Percentiles rank a stretch among this genome's conserved stretches.
Evolutionary conservation across 2,797 vertebrate species (phyloP).

Genomic region (Neoniphon sammara): DNA sequence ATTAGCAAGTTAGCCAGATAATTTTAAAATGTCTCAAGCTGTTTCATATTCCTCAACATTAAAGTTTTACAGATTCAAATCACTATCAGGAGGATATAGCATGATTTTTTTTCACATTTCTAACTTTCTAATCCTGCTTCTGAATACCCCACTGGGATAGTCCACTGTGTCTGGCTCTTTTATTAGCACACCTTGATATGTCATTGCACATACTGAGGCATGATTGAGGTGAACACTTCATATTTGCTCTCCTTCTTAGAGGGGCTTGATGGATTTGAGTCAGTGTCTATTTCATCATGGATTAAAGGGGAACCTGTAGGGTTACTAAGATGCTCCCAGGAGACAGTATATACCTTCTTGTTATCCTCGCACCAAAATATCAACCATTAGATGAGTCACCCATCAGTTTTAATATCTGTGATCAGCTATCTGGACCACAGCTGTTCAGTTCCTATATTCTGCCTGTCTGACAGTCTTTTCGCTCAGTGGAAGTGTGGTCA

Average conservation of each 20-base stretch:
- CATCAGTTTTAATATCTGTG: constrained; percentile 25
- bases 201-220: not conserved
- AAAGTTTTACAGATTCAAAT: no score
- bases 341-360: constrained; percentile 30
- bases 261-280: constrained; percentile 1
- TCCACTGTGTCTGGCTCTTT: no score
- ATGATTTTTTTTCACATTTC: no score
- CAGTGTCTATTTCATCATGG: constrained; percentile 34
- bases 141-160: no score
- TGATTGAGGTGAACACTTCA: constrained; percentile 4
- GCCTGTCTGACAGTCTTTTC: not conserved
- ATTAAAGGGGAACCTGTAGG: constrained; percentile 23
- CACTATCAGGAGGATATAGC: no score
- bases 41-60: no score
- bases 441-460: constrained; percentile 12
- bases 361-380: constrained; percentile 18
- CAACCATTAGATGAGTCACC: constrained; percentile 5
- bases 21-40: no score
- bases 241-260: not conserved
- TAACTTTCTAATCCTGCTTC: no score
- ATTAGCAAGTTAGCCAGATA: no score
- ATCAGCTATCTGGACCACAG: constrained; percentile 22
- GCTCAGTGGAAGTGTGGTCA: not conserved
- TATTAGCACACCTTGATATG: not conserved
- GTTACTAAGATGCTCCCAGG: not conserved